Percentiles rank a stretch among this genome's conserved stretches.
Conservation (phyloP, 2,888 invertebrate genomes). For the Quadriops clusia region DNA sequence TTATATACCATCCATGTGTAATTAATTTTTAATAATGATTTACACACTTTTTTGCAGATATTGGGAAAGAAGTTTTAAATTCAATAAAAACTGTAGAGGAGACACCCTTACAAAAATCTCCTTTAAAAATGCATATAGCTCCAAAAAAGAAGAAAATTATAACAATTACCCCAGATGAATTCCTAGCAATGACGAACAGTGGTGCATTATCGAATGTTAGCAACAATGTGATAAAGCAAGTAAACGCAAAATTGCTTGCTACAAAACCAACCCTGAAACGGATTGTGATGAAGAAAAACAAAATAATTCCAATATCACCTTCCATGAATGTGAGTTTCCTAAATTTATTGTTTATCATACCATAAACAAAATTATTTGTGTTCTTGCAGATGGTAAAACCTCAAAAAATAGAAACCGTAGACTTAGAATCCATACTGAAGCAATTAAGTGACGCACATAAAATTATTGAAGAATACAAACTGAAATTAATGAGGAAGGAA, state of each 20-base stretch:
- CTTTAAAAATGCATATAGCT: constrained; percentile 22
- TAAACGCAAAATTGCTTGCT: constrained; percentile 22
- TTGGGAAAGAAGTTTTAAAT: constrained; percentile 64
- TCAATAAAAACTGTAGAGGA: constrained; percentile 36
- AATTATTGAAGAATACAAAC: constrained; percentile 31
- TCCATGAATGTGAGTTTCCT: constrained; percentile 17
- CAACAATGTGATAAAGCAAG: constrained; percentile 21
- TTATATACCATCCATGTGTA: constrained; percentile 3
- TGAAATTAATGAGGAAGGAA: constrained; percentile 29
- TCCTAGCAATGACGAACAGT: constrained; percentile 32
- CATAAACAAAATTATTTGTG: neutral
- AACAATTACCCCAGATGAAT: constrained; percentile 42
- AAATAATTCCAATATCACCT: constrained; percentile 24
- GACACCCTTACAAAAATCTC: constrained; percentile 15
- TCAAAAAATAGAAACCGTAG: constrained; percentile 13
- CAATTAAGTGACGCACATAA: constrained; percentile 30
- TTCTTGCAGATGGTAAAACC: constrained; percentile 14
- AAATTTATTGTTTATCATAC: constrained; percentile 5
- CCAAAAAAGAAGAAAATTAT: constrained; percentile 39
- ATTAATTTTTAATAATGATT: constrained; percentile 5
- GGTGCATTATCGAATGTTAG: constrained; percentile 15
- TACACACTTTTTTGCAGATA: constrained; percentile 39
- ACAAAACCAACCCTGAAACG: constrained; percentile 23
- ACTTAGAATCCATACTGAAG: constrained; percentile 26
- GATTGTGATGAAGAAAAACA: constrained; percentile 33